A percentile compares a stretch with the other conserved stretches of the same genome.
Conservation (phyloP, 2,888 invertebrate species). For the Aleiodes testaceus region DNA sequence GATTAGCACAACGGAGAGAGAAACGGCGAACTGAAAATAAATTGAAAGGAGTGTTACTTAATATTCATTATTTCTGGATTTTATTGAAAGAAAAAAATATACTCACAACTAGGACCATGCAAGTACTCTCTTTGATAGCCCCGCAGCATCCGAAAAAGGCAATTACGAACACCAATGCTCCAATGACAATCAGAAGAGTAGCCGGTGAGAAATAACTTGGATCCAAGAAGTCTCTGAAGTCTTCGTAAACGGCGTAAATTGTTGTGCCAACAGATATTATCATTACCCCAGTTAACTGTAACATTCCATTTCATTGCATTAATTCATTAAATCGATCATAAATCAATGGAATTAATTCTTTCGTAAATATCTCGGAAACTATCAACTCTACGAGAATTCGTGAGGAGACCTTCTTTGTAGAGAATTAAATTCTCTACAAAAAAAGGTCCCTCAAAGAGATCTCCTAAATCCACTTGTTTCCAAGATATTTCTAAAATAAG, state of each 20-base stretch:
- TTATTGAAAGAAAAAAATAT: slow-evolving; percentile 2
- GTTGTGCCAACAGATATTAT: slow-evolving; percentile 81
- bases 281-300: slow-evolving; percentile 81
- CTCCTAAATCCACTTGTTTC: no score
- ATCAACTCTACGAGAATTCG: no score
- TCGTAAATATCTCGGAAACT: no score
- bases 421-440: no score
- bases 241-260: slow-evolving; percentile 75
- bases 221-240: slow-evolving; percentile 78
- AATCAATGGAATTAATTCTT: no score
- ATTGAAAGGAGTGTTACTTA: background rate
- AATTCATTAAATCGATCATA: background rate
- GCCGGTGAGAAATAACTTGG: slow-evolving; percentile 82
- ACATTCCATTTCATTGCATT: background rate
- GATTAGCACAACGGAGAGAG: slow-evolving; percentile 76
- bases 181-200: slow-evolving; percentile 83
- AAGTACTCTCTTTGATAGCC: slow-evolving; percentile 85
- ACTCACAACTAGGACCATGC: slow-evolving; percentile 78
- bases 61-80: background rate
- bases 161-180: slow-evolving; percentile 84
- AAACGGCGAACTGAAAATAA: slow-evolving; percentile 74
- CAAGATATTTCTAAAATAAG: no score
- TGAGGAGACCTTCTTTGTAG: no score
- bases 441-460: no score
- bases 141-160: slow-evolving; percentile 87